Base-by-base conservation (phyloP, 2,888 invertebrate genomes). In the Tachina fera region DNA sequence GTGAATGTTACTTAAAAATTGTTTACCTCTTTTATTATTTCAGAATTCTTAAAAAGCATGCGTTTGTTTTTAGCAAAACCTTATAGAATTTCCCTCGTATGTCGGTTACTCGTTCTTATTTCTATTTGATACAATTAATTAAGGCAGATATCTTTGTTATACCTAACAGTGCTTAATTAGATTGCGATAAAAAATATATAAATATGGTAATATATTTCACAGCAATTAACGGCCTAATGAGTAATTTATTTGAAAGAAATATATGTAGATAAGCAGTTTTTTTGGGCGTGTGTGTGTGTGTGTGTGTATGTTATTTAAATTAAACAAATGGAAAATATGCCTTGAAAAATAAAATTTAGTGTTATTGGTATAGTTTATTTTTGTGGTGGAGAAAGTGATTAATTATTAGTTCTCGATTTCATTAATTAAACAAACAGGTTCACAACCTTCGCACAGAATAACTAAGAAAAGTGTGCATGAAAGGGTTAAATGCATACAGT, bases 161-260 rank as follows among this genome's bases (percentile, higher is more conserved):
- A 67, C 56, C 49, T 47, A 81, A 72, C 39, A 41, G 39, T 74
- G 58, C 74, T 67, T 51, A 53, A 68, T 74, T 60, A 74, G 60
- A 41, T 67, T 22, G 56, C 47, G 80, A 80, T 75, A 70, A 63
- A 70, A 16, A 31, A 31, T 31, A 45, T 14, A 61, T 39, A 68
- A 76, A 70, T 76, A 76, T 70, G 63, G 19, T 82, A 65, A 76
- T 71, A 63, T 49, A 16, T 16, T 60, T 76, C 56, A 6, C 60
- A 58, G 31, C 83, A 77, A 72, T 72, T 83, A 77, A 67, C 77
- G 63, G 58, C 71, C 77, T 72, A 83, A 77, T 83, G 77, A 67
- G 43, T 71, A 67, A 67, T 77, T 77, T 77, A 77, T 76, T 60
- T 16, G 45, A 53, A 75, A 81, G 53, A 14, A 9, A 68, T 45